Evolutionary conservation across 1,140 invertebrate genomes (phyloP).

Genomic region (Proales similis): DNA sequence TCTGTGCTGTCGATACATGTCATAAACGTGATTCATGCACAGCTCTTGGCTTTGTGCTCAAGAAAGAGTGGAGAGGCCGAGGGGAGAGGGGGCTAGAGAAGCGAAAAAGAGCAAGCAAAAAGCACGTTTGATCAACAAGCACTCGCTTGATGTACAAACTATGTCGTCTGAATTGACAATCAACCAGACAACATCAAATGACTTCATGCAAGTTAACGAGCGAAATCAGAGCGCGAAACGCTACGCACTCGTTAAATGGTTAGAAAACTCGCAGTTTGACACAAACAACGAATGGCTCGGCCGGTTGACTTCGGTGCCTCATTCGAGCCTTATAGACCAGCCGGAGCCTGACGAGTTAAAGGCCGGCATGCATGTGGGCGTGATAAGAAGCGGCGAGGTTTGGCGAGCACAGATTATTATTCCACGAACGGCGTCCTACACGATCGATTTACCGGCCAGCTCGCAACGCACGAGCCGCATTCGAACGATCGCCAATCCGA

Average conservation of each 20-base stretch:
- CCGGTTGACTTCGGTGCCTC: slow-evolving; percentile 27
- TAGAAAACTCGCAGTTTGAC: slow-evolving; percentile 34
- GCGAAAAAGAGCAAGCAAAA: too few species aligned
- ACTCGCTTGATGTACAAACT: too few species aligned
- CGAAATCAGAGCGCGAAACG: too few species aligned
- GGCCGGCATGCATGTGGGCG: slow-evolving; percentile 29
- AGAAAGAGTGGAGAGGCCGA: too few species aligned
- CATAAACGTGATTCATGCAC: too few species aligned
- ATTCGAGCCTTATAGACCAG: slow-evolving; percentile 27
- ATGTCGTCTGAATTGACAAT: too few species aligned
- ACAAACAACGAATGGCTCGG: slow-evolving; percentile 31
- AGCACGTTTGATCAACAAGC: too few species aligned
- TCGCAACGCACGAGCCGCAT: not conserved
- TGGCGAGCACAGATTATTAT: slow-evolving; percentile 34
- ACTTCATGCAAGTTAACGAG: too few species aligned
- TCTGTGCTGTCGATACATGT: too few species aligned
- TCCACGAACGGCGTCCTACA: slow-evolving; percentile 8
- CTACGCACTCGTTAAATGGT: slow-evolving; percentile 30
- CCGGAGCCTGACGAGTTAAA: slow-evolving; percentile 29
- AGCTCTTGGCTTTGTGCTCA: too few species aligned
- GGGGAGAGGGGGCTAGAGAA: too few species aligned
- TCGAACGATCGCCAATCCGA: not conserved
- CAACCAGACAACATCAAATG: too few species aligned
- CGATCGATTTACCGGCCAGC: slow-evolving; percentile 14
- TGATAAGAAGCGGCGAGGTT: slow-evolving; percentile 25